Evolutionary conservation across 2,888 invertebrate genomes (phyloP), one percentile per base, ranked within the genome.

Genomic region (Eubasilissa splendida): DNA sequence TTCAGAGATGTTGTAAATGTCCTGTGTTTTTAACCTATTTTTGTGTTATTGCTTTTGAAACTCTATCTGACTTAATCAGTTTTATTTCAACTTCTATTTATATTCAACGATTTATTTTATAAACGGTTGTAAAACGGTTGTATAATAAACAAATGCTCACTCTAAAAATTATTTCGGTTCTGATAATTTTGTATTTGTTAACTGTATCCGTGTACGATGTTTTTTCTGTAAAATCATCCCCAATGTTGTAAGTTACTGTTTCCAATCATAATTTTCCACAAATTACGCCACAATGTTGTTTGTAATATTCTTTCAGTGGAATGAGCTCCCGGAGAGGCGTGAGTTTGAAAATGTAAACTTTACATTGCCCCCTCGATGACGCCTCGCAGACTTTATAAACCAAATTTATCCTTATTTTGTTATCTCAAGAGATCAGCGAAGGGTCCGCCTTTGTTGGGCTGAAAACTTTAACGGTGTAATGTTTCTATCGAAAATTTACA

Each of bases 381-480:
- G 14, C 54, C 14, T 11, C 14, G 59, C 68, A 70, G 70, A 77
- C 70, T 77, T 77, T 70, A 68, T 77, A 58, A 70, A 77, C 77
- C 77, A 58, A 77, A 77, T 77, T 77, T 77, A 77, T 77, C 68
- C 66, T 60, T n/a, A 68, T 68, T 77, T 59, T 59, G 68, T 59
- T 68, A 70, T 70, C 70, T 70, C 70, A 22, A 33, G 70, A 70
- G 70, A 70, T 70, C 70, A 70, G 70, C 22, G 70, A 9, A 54
- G 31, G 70, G 31, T 12, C 54, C 54, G 68, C 68, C 42, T 70
- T 70, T 70, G 54, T 70, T 70, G 54, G 53, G 14, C 70, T 22
- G 22, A 54, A 70, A 70, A 70, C 70, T 70, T 70, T 70, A 14
- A 8, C 70, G 14, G 70, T 63, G 66, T 54, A 70, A 70, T 70